Evolutionary conservation across 2,888 invertebrate species (phyloP).

Genomic region (Halictus ligatus): DNA sequence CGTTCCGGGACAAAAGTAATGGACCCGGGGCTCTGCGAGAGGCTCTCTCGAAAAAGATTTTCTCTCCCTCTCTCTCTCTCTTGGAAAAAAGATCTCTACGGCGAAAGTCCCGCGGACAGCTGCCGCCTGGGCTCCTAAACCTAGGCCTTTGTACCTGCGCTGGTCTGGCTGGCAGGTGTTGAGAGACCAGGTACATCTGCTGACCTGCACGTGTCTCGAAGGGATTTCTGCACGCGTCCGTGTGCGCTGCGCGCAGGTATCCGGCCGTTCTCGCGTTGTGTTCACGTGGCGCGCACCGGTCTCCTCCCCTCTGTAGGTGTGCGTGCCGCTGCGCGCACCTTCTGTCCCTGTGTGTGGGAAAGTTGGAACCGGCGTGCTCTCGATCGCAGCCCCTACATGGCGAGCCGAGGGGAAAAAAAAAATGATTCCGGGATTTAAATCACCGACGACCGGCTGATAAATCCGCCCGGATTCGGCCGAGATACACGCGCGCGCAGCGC

Average conservation of each 20-base stretch:
- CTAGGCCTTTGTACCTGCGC: slow-evolving; percentile 62
- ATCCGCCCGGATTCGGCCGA: slow-evolving; percentile 11
- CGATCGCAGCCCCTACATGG: slow-evolving; percentile 6
- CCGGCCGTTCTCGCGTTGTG: not conserved
- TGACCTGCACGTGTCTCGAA: slow-evolving; percentile 68
- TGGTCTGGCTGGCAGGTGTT: slow-evolving; percentile 75
- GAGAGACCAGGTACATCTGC: slow-evolving; percentile 75
- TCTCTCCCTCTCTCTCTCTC: too few species aligned
- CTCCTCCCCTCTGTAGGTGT: not conserved
- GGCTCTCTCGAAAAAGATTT: slow-evolving; percentile 19
- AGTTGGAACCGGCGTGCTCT: not conserved
- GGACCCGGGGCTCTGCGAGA: not conserved
- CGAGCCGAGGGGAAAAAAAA: not conserved
- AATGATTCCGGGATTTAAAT: slow-evolving; percentile 33
- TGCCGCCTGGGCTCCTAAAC: slow-evolving; percentile 58
- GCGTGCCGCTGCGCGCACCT: not conserved
- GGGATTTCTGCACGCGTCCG: slow-evolving; percentile 45
- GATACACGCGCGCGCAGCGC: not conserved
- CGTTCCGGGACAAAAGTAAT: slow-evolving; percentile 26
- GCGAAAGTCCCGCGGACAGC: slow-evolving; percentile 34
- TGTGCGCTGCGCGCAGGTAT: slow-evolving; percentile 26
- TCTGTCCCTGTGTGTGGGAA: not conserved
- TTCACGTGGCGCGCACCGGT: not conserved
- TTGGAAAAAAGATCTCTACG: slow-evolving; percentile 43
- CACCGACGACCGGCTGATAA: slow-evolving; percentile 8